Evolutionary conservation across 2,113 vertebrate species (phyloP).

Genomic region (Microcebus jonahi): DNA sequence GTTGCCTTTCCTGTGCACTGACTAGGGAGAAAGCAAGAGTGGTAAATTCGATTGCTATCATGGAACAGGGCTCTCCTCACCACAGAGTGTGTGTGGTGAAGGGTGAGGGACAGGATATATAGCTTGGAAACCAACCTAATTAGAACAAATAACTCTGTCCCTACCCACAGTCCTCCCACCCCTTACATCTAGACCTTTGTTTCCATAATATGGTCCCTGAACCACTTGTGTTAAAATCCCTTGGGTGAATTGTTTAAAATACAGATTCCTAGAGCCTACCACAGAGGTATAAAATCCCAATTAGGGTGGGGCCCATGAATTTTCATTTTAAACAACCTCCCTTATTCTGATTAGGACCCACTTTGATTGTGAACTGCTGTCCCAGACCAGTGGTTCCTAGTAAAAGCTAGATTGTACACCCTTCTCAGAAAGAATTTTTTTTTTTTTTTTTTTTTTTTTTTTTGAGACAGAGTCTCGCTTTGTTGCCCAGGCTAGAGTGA

Average conservation of each 20-base stretch:
- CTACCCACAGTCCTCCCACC: not conserved
- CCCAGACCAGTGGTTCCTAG: constrained; percentile 29
- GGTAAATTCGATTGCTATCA: constrained; percentile 22
- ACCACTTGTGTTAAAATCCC: not conserved
- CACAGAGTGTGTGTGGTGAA: not conserved
- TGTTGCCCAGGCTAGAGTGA: no score
- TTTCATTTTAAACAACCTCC: constrained; percentile 37
- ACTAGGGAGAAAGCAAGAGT: not conserved
- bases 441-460: no score
- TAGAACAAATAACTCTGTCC: not conserved
- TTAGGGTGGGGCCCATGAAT: not conserved
- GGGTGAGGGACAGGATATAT: not conserved
- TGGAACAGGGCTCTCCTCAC: not conserved
- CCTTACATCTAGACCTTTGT: not conserved
- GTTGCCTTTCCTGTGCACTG: constrained; percentile 1
- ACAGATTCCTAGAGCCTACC: not conserved
- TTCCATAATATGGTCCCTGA: not conserved
- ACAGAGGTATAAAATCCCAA: constrained; percentile 13
- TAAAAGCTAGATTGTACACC: not conserved
- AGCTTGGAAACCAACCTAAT: not conserved
- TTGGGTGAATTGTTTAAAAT: constrained; percentile 22
- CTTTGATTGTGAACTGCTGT: not conserved
- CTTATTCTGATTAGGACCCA: constrained; percentile 17
- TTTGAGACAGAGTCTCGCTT: no score
- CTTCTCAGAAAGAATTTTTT: constrained; percentile 20